Evolutionary conservation across 2,797 vertebrate genomes (phyloP).

Genomic region (Coregonus sp.): DNA sequence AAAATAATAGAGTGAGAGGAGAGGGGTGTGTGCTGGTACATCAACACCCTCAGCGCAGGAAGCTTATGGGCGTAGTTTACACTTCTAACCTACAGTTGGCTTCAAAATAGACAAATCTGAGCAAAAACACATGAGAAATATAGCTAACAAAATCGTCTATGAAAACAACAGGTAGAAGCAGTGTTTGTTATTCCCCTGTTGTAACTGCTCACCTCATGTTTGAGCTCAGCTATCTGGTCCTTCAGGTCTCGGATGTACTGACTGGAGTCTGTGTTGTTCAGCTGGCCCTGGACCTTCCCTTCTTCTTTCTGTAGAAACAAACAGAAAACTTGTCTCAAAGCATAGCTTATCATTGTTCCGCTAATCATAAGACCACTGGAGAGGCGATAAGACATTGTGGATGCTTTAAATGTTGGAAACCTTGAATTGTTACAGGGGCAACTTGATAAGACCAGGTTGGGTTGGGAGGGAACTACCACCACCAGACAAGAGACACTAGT

Average conservation of each 20-base stretch:
- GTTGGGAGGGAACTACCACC: neutral
- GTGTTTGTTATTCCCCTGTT: neutral
- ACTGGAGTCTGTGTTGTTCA: constrained; percentile 92
- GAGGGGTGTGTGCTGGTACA: constrained; percentile 22
- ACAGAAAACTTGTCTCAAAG: neutral
- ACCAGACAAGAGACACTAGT: neutral
- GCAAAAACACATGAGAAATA: constrained; percentile 42
- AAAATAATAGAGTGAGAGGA: constrained; percentile 16
- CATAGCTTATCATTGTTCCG: neutral
- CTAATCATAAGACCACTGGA: neutral
- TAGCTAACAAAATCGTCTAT: constrained; percentile 13
- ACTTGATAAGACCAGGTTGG: neutral
- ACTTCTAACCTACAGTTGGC: constrained; percentile 60
- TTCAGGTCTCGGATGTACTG: constrained; percentile 95
- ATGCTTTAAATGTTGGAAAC: neutral
- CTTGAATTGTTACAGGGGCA: neutral
- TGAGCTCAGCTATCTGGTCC: constrained; percentile 93
- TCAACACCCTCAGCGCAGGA: constrained; percentile 64
- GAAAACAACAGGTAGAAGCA: constrained; percentile 24
- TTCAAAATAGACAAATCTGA: constrained; percentile 58
- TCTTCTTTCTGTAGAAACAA: constrained; percentile 89
- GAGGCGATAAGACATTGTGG: neutral
- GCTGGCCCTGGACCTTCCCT: constrained; percentile 93
- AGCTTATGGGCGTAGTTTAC: constrained; percentile 78
- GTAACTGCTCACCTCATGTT: constrained; percentile 86